phyloP scores from a whole-genome alignment of 2,888 invertebrate genomes.

The Stenolophus ochropezus region DNA sequence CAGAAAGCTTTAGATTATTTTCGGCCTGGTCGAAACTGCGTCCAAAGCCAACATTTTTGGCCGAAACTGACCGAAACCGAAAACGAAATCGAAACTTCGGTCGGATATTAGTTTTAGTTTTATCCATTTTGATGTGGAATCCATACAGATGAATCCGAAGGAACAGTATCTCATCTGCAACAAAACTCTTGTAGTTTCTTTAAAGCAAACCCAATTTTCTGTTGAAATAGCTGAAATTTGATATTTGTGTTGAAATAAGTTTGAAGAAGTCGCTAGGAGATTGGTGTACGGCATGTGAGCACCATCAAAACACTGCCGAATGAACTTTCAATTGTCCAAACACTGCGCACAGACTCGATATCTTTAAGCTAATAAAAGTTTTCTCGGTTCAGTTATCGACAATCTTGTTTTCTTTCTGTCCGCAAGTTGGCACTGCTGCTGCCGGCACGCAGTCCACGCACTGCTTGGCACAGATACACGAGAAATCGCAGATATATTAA shows the following conservation, averaged over 20 bases:
- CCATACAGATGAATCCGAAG: background rate
- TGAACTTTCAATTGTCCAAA: constrained; percentile 54
- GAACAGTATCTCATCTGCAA: constrained; percentile 15
- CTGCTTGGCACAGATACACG: constrained; percentile 13
- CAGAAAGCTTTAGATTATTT: no score
- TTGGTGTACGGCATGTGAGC: constrained; percentile 37
- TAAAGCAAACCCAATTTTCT: constrained; percentile 48
- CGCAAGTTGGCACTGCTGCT: constrained; percentile 24
- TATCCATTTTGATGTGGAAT: no score
- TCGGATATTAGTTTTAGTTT: no score
- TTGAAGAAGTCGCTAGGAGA: constrained; percentile 27
- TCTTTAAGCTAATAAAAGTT: constrained; percentile 57
- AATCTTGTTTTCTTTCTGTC: constrained; percentile 52
- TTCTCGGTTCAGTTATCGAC: constrained; percentile 48
- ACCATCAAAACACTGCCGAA: constrained; percentile 49
- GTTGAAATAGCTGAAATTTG: constrained; percentile 51
- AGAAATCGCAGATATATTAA: constrained; percentile 51
- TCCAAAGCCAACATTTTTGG: no score
- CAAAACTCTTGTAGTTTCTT: constrained; percentile 24
- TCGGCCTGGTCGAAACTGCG: no score
- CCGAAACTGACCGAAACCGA: no score
- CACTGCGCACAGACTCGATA: constrained; percentile 50
- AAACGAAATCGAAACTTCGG: no score
- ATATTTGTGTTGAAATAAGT: constrained; percentile 53
- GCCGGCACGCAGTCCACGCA: background rate